A percentile compares a stretch with the other conserved stretches of the same genome.
Evolutionary conservation across 64 coral and sea anemone species (phyloP).

Genomic region (Trachythela sp.): DNA sequence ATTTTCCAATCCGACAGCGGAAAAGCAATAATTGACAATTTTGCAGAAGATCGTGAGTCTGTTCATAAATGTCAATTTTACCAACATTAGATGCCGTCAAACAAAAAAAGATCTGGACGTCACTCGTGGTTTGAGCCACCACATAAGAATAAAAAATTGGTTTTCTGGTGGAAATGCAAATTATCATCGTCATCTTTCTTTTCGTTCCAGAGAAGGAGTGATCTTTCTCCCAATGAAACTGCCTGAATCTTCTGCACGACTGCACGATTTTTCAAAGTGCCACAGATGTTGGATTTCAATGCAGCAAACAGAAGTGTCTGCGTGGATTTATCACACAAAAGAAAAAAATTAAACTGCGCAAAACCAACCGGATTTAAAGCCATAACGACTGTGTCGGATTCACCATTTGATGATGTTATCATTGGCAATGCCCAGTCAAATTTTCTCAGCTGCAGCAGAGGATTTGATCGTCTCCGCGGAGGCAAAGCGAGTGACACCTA

Average conservation of each 20-base stretch:
- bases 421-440: conserved; percentile 40
- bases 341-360: not conserved
- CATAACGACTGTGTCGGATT: conserved; percentile 7
- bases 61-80: conserved; percentile 45
- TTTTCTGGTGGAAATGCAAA: conserved; percentile 28
- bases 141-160: conserved; percentile 56
- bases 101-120: conserved; percentile 3
- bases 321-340: too few species aligned
- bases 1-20: conserved; percentile 55
- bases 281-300: conserved; percentile 32
- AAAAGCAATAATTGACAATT: conserved; percentile 58
- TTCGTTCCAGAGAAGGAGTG: conserved; percentile 41
- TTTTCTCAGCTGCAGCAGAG: conserved; percentile 28
- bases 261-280: not conserved
- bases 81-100: not conserved
- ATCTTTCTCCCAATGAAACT: conserved; percentile 26
- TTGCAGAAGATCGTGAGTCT: conserved; percentile 58
- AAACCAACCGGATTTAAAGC: not conserved
- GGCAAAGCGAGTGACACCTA: conserved; percentile 49
- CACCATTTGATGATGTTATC: conserved; percentile 22
- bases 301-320: too few species aligned
- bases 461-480: conserved; percentile 19
- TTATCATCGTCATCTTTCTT: conserved; percentile 44
- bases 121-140: conserved; percentile 36
- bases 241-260: not conserved